phyloP scores from a whole-genome alignment of 2,797 vertebrate genomes.

The Denticeps clupeoides region DNA sequence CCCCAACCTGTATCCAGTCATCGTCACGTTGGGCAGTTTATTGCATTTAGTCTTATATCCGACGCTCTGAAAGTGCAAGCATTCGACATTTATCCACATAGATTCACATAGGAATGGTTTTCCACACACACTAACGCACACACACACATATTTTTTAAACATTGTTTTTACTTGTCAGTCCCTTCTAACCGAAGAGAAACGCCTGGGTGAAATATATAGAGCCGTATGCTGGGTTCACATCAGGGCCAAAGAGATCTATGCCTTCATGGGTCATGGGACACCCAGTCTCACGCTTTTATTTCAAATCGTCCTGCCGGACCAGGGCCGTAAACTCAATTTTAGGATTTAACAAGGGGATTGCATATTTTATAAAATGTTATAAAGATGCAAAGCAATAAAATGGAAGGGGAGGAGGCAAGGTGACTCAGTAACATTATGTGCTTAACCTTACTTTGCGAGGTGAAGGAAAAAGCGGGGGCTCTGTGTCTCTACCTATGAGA shows the following conservation, averaged over 20 bases:
- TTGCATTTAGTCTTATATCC: background rate
- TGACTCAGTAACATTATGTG: background rate
- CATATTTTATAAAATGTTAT: slow-evolving; percentile 2
- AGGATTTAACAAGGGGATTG: slow-evolving; percentile 3
- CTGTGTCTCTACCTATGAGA: background rate
- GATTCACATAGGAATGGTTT: slow-evolving; percentile 26
- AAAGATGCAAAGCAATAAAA: background rate
- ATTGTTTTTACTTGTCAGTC: slow-evolving; percentile 43
- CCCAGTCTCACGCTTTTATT: background rate
- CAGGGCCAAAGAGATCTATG: slow-evolving; percentile 44
- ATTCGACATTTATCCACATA: background rate
- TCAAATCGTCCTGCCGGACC: background rate
- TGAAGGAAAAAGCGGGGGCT: background rate
- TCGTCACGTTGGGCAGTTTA: too few species aligned
- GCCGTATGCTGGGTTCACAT: slow-evolving; percentile 45
- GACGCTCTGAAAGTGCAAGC: slow-evolving; percentile 2
- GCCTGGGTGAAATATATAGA: slow-evolving; percentile 46
- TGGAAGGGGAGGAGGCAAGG: background rate
- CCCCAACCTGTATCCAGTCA: background rate
- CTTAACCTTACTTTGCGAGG: background rate
- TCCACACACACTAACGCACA: slow-evolving; percentile 43
- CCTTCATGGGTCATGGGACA: slow-evolving; percentile 21
- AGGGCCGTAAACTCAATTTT: background rate
- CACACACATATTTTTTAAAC: slow-evolving; percentile 47
- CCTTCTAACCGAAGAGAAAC: slow-evolving; percentile 42